phyloP scores from a whole-genome alignment of 2,113 vertebrate genomes.

The Mola mola region DNA sequence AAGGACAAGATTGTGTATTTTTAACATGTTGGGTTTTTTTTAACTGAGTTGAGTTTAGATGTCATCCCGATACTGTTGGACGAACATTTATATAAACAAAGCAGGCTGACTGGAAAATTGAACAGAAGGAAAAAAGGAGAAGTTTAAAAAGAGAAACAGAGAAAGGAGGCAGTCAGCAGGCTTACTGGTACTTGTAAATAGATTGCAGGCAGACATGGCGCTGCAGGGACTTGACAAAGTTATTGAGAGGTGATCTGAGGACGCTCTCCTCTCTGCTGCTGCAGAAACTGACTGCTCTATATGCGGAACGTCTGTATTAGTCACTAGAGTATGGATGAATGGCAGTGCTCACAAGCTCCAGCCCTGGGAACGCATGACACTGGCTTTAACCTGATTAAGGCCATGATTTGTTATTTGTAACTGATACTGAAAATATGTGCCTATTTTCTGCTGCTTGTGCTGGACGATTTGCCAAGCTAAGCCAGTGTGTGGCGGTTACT shows the following conservation, averaged over 20 bases:
- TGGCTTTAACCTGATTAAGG: slow-evolving; percentile 20
- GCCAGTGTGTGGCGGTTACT: not conserved
- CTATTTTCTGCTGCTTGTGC: not conserved
- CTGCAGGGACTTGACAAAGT: slow-evolving; percentile 33
- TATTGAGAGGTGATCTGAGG: slow-evolving; percentile 59
- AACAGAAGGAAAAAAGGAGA: not conserved
- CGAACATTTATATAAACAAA: slow-evolving; percentile 13
- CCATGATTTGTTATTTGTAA: not conserved
- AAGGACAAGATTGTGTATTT: slow-evolving; percentile 4
- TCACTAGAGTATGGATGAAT: slow-evolving; percentile 53
- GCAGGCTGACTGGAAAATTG: slow-evolving; percentile 5
- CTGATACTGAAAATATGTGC: not conserved
- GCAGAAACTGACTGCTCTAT: slow-evolving; percentile 49
- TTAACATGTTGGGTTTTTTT: slow-evolving; percentile 12
- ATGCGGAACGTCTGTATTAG: slow-evolving; percentile 32
- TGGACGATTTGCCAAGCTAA: slow-evolving; percentile 2
- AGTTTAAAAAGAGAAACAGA: not conserved
- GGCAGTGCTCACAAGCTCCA: slow-evolving; percentile 21
- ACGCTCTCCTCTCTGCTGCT: slow-evolving; percentile 41
- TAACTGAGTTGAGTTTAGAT: slow-evolving; percentile 4
- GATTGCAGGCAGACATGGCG: not conserved
- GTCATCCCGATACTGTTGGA: not conserved
- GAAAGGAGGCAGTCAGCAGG: not conserved
- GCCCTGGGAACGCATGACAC: slow-evolving; percentile 17
- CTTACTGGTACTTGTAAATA: slow-evolving; percentile 29